A percentile compares a stretch with the other conserved stretches of the same genome.
Conservation (phyloP, 2,113 vertebrate species). For the Morone chrysops region DNA sequence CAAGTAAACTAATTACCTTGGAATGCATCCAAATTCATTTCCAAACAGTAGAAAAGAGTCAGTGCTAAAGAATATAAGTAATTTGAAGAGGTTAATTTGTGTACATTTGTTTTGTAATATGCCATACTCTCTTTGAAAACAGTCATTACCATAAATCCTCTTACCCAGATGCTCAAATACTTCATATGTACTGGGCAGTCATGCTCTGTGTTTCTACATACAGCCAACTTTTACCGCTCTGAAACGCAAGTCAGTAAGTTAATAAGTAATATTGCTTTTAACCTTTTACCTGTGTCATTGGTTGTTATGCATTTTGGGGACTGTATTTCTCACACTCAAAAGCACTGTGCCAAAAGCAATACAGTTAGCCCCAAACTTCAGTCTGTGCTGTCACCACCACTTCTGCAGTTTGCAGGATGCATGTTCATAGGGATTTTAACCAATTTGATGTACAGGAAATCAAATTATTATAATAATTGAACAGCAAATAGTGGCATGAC, state of each 20-base stretch:
- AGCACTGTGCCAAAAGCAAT: background rate
- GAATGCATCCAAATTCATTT: constrained; percentile 47
- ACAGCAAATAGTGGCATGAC: background rate
- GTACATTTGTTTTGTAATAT: background rate
- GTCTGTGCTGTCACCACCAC: background rate
- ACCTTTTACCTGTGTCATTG: background rate
- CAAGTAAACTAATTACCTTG: constrained; percentile 56
- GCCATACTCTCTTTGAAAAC: constrained; percentile 3
- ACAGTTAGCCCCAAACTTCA: background rate
- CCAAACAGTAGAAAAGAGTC: constrained; percentile 20
- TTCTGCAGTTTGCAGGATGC: constrained; percentile 7
- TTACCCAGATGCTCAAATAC: background rate
- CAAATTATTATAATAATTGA: background rate
- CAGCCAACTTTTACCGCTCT: background rate
- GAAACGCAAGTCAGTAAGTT: background rate
- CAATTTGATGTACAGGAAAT: constrained; percentile 16
- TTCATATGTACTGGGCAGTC: background rate
- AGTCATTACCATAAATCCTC: background rate
- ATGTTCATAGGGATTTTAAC: constrained; percentile 15
- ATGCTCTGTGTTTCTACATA: background rate
- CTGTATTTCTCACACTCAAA: background rate
- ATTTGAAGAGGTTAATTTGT: constrained; percentile 18
- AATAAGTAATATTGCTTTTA: background rate
- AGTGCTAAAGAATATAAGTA: constrained; percentile 10
- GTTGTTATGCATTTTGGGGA: background rate